phyloP scores from a whole-genome alignment of 2,797 vertebrate genomes.

The Salmo trutta region DNA sequence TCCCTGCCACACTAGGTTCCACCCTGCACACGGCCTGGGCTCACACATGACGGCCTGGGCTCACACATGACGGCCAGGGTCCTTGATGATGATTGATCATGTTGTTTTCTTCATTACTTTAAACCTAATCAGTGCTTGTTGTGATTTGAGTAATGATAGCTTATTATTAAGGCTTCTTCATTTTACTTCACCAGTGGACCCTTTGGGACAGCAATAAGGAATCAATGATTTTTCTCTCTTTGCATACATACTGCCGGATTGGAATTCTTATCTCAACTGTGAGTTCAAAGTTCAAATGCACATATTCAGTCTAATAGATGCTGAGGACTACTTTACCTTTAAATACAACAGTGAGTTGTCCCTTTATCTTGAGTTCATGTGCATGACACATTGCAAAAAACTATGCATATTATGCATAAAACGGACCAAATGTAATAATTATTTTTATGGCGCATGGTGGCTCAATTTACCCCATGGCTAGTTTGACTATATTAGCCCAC shows the following conservation, averaged over 20 bases:
- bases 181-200: slow-evolving; percentile 80
- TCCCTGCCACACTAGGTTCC: slow-evolving; percentile 18
- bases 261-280: slow-evolving; percentile 51
- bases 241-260: slow-evolving; percentile 20
- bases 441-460: too few species aligned
- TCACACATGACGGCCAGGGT: slow-evolving; percentile 83
- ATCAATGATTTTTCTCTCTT: slow-evolving; percentile 72
- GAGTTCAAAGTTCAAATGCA: slow-evolving; percentile 64
- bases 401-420: slow-evolving; percentile 25
- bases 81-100: slow-evolving; percentile 99
- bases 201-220: slow-evolving; percentile 75
- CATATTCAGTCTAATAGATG: slow-evolving; percentile 14
- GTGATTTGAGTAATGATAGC: slow-evolving; percentile 99
- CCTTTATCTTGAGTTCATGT: too few species aligned
- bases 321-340: not conserved
- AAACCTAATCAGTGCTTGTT: slow-evolving; percentile 98
- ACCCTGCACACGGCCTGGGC: slow-evolving; percentile 62
- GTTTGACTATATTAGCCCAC: too few species aligned
- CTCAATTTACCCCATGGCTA: too few species aligned
- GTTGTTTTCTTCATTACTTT: slow-evolving; percentile 99
- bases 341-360: slow-evolving; percentile 5
- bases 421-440: too few species aligned
- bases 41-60: slow-evolving; percentile 83
- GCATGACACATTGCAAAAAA: slow-evolving; percentile 34
- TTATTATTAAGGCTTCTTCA: slow-evolving; percentile 96